Percentiles rank a stretch among this genome's conserved stretches.
Conservation (phyloP, 2,888 invertebrate species). For the Atethmia centrago region DNA sequence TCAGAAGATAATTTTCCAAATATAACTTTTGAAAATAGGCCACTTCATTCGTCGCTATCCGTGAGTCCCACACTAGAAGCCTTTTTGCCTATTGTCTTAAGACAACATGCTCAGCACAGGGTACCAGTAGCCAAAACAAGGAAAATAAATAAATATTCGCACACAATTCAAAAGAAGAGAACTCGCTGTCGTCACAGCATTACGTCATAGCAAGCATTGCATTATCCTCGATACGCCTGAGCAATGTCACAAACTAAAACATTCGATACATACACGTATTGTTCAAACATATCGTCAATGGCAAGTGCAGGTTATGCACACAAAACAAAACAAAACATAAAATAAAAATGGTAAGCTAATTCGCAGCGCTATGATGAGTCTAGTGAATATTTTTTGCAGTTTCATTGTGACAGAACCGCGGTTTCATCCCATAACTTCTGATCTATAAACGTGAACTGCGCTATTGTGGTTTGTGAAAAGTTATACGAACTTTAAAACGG, state of each 20-base stretch:
- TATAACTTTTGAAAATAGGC: background rate
- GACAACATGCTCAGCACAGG: no score
- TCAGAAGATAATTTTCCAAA: background rate
- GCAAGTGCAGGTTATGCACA: background rate
- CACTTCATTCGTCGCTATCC: background rate
- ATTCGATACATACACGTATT: background rate
- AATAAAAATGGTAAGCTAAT: background rate
- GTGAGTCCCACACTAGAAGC: background rate
- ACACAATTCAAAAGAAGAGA: background rate
- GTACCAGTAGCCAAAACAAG: no score
- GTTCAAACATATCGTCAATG: constrained; percentile 11
- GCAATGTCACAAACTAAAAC: background rate
- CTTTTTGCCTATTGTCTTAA: background rate
- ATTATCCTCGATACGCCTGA: background rate
- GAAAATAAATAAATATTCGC: background rate
- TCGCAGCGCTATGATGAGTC: background rate
- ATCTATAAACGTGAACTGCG: background rate
- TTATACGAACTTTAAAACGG: background rate
- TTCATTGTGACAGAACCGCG: background rate
- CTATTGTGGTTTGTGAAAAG: background rate
- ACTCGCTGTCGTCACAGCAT: background rate
- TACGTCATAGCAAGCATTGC: background rate
- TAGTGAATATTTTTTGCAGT: background rate
- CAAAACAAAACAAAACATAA: background rate
- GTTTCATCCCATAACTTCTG: no score